These are phyloP conservation scores for Pipistrellus pipistrellus DNA, from an alignment of 2,797 vertebrate genomes.

Conservation along the genomic window DNA sequence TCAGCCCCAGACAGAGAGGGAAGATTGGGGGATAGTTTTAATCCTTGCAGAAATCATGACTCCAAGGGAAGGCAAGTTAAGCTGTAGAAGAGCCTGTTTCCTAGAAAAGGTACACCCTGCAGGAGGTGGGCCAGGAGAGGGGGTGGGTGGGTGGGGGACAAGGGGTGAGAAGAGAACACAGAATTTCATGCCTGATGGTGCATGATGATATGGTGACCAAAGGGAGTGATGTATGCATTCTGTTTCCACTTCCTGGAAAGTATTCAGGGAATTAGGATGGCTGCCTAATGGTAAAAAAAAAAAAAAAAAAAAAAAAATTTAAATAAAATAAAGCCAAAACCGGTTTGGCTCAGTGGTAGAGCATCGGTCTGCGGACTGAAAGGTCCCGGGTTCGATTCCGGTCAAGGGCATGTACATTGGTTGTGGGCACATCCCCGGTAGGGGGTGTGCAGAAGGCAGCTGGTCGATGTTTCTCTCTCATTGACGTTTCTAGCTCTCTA, in stretches of 20 bases:
- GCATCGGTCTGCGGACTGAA: too few relatives aligned
- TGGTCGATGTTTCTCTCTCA: too few relatives aligned
- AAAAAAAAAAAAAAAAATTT: background rate
- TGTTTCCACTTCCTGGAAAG: conserved; percentile 3
- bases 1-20: conserved; percentile 15
- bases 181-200: background rate
- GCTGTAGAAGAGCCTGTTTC: background rate
- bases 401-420: too few relatives aligned
- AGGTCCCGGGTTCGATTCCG: too few relatives aligned
- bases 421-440: too few relatives aligned
- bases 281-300: background rate
- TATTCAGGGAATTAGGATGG: background rate
- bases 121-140: background rate
- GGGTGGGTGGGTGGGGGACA: too few relatives aligned
- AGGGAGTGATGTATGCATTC: background rate
- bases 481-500: too few relatives aligned
- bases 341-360: too few relatives aligned
- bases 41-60: conserved; percentile 7
- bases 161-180: background rate
- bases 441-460: too few relatives aligned
- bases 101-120: background rate
- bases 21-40: conserved; percentile 40
- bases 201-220: background rate
- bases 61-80: background rate
- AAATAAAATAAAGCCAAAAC: too few relatives aligned